A percentile compares a stretch with the other conserved stretches of the same genome.
These are phyloP conservation scores for Drosophila nigromelanica DNA, from an alignment of 1,140 invertebrate genomes.

Conservation along the genomic window DNA sequence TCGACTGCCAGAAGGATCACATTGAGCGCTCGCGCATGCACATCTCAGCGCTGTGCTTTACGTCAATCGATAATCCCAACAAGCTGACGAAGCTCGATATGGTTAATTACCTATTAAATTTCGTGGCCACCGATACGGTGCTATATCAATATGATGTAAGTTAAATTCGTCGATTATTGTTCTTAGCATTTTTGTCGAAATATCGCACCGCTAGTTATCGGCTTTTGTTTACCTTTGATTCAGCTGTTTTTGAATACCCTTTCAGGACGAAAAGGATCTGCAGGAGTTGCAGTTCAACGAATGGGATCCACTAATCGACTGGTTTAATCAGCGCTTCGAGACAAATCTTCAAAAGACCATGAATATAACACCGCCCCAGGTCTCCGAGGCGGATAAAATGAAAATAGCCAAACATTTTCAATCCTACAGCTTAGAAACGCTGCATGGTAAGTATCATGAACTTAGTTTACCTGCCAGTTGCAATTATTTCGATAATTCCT, in stretches of 20 bases:
- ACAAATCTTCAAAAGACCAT: slow-evolving; percentile 89
- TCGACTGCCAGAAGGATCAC: slow-evolving; percentile 92
- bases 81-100: slow-evolving; percentile 91
- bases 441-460: slow-evolving; percentile 87
- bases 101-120: slow-evolving; percentile 91
- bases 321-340: slow-evolving; percentile 93
- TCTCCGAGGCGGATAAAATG: slow-evolving; percentile 88
- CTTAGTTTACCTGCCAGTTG: neutral
- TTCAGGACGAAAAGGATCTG: slow-evolving; percentile 89
- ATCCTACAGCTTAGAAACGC: slow-evolving; percentile 90
- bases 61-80: slow-evolving; percentile 95
- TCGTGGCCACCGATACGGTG: slow-evolving; percentile 94
- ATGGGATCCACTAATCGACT: slow-evolving; percentile 95
- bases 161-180: neutral
- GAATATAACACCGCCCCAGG: slow-evolving; percentile 87
- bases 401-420: slow-evolving; percentile 89
- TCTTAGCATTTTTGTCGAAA: neutral
- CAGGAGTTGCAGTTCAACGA: slow-evolving; percentile 90
- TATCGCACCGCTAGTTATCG: too few relatives aligned
- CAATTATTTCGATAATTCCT: neutral
- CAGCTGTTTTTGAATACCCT: neutral
- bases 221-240: too few relatives aligned
- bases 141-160: slow-evolving; percentile 90
- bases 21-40: slow-evolving; percentile 94
- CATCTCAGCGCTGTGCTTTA: slow-evolving; percentile 95